Evolutionary conservation across 2,888 invertebrate species (phyloP).

Genomic region (Molorchus minor): DNA sequence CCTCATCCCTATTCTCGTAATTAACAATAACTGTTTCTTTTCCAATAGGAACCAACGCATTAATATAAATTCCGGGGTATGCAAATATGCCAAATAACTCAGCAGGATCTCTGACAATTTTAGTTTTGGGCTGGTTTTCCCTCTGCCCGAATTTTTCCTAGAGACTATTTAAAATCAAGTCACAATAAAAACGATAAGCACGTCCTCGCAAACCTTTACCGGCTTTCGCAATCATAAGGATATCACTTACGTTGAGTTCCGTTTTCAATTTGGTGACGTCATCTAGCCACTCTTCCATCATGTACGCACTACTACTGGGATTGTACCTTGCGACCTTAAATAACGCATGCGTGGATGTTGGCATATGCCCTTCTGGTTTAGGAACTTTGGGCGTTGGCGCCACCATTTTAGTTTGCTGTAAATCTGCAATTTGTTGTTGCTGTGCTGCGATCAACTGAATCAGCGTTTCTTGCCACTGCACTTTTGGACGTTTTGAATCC

Average conservation of each 20-base stretch:
- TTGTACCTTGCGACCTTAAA: constrained; percentile 15
- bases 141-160: too few species aligned
- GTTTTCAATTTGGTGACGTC: background rate
- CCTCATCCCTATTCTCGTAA: too few species aligned
- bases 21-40: too few species aligned
- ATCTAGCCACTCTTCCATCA: constrained; percentile 38
- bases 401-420: background rate
- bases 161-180: too few species aligned
- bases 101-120: too few species aligned
- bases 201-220: too few species aligned
- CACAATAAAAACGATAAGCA: too few species aligned
- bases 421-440: background rate
- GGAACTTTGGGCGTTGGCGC: background rate
- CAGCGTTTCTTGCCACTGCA: background rate
- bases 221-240: too few species aligned
- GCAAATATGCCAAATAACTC: too few species aligned
- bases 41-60: too few species aligned
- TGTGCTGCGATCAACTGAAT: background rate
- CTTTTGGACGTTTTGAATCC: background rate
- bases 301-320: constrained; percentile 28
- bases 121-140: too few species aligned
- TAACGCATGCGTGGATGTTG: background rate
- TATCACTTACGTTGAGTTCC: background rate
- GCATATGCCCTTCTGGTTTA: background rate
- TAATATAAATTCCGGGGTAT: too few species aligned